phyloP scores from a whole-genome alignment of 2,888 invertebrate species.

The Xestia xanthographa region DNA sequence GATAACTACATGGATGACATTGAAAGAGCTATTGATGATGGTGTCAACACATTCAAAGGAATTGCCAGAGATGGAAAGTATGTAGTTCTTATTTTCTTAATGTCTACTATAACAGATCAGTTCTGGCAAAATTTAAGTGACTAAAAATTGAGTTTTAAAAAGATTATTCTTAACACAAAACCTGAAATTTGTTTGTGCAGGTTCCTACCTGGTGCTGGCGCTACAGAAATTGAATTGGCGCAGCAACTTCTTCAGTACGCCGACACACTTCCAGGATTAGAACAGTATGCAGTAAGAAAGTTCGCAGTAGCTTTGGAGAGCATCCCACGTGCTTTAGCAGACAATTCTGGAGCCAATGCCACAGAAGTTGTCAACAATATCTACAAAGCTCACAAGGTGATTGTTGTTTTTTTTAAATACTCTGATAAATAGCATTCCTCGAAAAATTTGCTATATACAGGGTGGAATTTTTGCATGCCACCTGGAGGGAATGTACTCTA shows the following conservation, averaged over 20 bases:
- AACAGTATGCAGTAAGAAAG: constrained; percentile 99
- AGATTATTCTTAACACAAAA: not conserved
- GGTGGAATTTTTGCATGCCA: too few relatives aligned
- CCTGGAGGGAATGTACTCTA: too few relatives aligned
- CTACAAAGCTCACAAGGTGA: constrained; percentile 96
- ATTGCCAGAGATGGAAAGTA: constrained; percentile 94
- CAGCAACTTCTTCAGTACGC: constrained; percentile 96
- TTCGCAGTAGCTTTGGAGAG: constrained; percentile 97
- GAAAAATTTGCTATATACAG: too few relatives aligned
- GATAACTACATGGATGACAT: constrained; percentile 99
- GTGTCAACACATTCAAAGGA: constrained; percentile 99
- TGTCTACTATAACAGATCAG: not conserved
- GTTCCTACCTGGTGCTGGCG: constrained; percentile 98
- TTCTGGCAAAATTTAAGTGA: not conserved
- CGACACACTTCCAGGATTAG: constrained; percentile 97
- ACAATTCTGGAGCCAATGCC: constrained; percentile 97
- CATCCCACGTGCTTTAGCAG: constrained; percentile 97
- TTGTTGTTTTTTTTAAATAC: not conserved
- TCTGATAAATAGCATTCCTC: too few relatives aligned
- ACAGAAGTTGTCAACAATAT: constrained; percentile 97
- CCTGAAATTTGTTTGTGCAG: constrained; percentile 70
- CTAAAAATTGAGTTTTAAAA: not conserved
- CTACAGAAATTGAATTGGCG: constrained; percentile 98
- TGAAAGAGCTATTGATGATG: constrained; percentile 99
- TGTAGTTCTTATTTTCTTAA: constrained; percentile 11